Evolutionary conservation across 2,888 invertebrate genomes (phyloP), one percentile per base, ranked within the genome.

Genomic region (Conops quadrifasciatus): DNA sequence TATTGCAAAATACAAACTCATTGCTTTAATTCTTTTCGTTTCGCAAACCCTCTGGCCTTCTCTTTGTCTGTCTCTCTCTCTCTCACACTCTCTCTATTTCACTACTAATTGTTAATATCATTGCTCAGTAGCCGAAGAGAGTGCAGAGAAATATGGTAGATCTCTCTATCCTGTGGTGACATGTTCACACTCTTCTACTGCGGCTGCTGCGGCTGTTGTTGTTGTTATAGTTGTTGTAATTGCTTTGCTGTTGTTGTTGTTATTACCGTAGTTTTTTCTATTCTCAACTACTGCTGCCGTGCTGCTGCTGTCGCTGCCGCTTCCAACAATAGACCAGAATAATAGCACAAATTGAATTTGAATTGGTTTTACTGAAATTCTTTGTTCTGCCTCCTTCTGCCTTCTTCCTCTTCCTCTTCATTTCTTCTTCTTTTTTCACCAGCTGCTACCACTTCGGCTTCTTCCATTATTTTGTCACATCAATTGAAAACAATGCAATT

Each of bases 331-430:
- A 81, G 80, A 77, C 80, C 77, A 75, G 76, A 76, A 83, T 82
- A 82, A 83, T 81, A 78, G 80, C 74, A 78, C 79, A 83, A 82
- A 83, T 82, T 82, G 83, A 83, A 82, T 82, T 82, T 82, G 81
- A 83, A 82, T 82, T 83, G 83, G 78, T 79, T 78, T 60, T 67
- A 49, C 36, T 60, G 21, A 21, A 36, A 60, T 62, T 51, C 30
- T 47, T 9, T 67, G 11, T 65, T 19, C 4, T 51, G n/a, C n/a
- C n/a, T 51, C 4, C 21, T 51, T n/a, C 51, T 51, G 21, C 11
- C 4, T 15, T 21, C 16, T 15, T 51, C 21, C 16, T 19, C n/a
- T 51, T 51, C 21, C 51, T 53, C 79, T 79, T 51, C 53, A 47
- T 77, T 77, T 78, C 75, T 79, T 78, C 75, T 75, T 75, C 9